Evolutionary conservation across 2,888 invertebrate genomes (phyloP), one percentile per base, ranked within the genome.

Genomic region (Eustalomyia histrio): DNA sequence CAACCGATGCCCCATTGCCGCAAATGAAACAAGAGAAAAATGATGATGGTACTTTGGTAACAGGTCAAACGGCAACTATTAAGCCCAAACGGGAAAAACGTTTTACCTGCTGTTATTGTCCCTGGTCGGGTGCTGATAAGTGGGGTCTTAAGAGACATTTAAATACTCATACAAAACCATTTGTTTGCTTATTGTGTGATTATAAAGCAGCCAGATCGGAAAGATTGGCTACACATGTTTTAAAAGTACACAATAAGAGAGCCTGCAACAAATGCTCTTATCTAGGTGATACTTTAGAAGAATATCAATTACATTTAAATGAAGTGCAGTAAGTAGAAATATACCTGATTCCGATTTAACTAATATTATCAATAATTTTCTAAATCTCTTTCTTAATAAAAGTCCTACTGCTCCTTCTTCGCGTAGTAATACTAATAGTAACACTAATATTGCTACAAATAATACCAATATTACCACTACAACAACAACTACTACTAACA

Each of bases 161-260:
- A 87, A 97, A 97, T 92, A 97, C 97, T 43, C 97, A 97, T 90
- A 93, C 97, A 88, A 97, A 97, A 91, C 97, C 97, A 57, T 97
- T 96, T 90, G 95, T 96, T 73, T 97, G 97, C 90, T 94, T 95
- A 85, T 92, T 97, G 71, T 97, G 97, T 91, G 97, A 97, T 90
- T 97, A 97, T 92, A 97, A 97, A 92, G 97, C 97, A 76, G 97
- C 97, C 74, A 93, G 97, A 85, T 96, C 97, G 61, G 97, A 97
- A 91, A 93, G 97, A 73, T 92, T 97, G 80, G 95, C 97, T 82
- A 97, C 97, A 8, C 97, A 97, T 91, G 96, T 97, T 68, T 92
- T 96, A 84, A 97, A 97, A 91, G 97, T 97, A 83, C 97, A 97
- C 91, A 97, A 97, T 91, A 97, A 97, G 91, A 93, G 96, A 86